Conservation (phyloP, 2,888 invertebrate genomes). For the Eilema depressum region DNA sequence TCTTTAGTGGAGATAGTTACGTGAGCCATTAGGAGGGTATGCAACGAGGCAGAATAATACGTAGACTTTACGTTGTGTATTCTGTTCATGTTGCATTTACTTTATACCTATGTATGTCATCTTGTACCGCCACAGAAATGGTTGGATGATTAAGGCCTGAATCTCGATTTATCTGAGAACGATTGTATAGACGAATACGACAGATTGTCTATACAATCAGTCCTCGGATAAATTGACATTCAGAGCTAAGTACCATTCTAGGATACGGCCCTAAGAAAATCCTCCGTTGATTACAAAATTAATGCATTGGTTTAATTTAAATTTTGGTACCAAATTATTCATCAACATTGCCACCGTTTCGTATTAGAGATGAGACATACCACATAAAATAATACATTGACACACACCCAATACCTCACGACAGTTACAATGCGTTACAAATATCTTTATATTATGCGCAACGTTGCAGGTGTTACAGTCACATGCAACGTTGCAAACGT, state of each 20-base stretch:
- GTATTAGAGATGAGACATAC: neutral
- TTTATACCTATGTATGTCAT: neutral
- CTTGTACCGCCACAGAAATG: too few relatives aligned
- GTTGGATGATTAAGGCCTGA: too few relatives aligned
- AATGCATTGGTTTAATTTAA: neutral
- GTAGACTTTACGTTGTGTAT: neutral
- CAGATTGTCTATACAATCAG: too few relatives aligned
- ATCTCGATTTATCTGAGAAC: too few relatives aligned
- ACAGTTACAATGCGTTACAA: slow-evolving; percentile 10
- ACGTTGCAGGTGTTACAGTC: neutral
- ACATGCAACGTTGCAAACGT: neutral
- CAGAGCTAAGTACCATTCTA: too few relatives aligned
- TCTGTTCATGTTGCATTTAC: neutral
- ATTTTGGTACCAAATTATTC: neutral
- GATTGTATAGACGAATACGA: too few relatives aligned
- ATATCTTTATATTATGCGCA: neutral
- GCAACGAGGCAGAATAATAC: neutral
- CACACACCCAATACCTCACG: slow-evolving; percentile 35
- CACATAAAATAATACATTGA: slow-evolving; percentile 26
- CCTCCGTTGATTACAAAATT: too few relatives aligned
- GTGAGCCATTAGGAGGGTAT: neutral
- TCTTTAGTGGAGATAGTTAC: neutral
- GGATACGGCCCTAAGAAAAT: too few relatives aligned
- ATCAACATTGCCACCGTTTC: neutral
- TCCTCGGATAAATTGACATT: too few relatives aligned